Base-by-base conservation (phyloP, 1,140 invertebrate genomes). In the Magallana angulata region DNA sequence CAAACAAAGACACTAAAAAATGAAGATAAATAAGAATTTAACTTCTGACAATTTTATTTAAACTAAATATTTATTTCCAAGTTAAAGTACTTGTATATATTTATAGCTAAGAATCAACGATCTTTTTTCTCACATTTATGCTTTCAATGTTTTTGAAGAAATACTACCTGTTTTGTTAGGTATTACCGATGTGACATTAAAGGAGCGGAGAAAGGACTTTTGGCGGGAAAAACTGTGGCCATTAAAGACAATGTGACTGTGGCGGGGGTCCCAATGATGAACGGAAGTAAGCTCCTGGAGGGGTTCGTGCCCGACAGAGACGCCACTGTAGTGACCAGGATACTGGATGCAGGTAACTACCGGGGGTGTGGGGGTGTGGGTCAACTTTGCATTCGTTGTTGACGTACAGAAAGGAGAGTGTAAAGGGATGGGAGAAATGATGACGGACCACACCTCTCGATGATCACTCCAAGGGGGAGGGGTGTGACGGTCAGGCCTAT, bases 201-300 rank as follows among this genome's bases (percentile, higher is more conserved):
- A 68, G 92, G 92, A 1, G 90, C 91, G 0, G 8, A 87, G 11
- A 62, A 80, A 36, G 93, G 93, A 7, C 90, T 89, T 64, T 89
- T 93, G 58, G 83, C 84, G 14, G 93, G 93, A 9, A 93, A 93
- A 62, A 92, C 68, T 0, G 57, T 93, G 7, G 93, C 86, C 2
- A 90, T 94, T 87, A 93, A 93, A 88, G 93, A 94, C 89, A 93
- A 92, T 83, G 86, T 91, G 1, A 89, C 91, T 71, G 92, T 94
- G 24, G 93, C 93, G 7, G 93, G 93, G 7, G 91, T 93, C 0
- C 93, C 93, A 14, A 92, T 94, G 93, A 91, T 91, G 89, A 92
- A 93, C 62, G 93, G 93, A 9, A 90, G 88, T 62, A 91, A 90
- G 68, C 57, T 93, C 0, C 59, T 93, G 36, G 90, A 93, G 14